These are phyloP conservation scores for Carlito syrichta DNA, from an alignment of 2,113 vertebrate species.

Conservation along the genomic window DNA sequence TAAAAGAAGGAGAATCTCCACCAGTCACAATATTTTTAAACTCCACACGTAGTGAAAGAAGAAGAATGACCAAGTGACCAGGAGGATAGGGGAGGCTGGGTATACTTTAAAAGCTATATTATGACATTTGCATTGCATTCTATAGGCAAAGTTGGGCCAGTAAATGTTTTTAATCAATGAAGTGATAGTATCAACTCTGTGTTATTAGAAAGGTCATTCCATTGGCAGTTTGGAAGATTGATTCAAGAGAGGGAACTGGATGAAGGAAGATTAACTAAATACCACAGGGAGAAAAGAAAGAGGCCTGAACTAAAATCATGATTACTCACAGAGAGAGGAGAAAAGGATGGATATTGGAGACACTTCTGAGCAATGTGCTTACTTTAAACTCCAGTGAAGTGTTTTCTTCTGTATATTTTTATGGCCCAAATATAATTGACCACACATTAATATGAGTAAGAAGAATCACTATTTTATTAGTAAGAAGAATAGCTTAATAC, in stretches of 20 bases:
- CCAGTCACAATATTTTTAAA: neutral
- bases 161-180: neutral
- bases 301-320: neutral
- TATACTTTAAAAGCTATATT: neutral
- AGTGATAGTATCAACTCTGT: neutral
- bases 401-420: neutral
- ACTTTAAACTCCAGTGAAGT: neutral
- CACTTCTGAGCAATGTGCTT: neutral
- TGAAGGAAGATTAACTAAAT: neutral
- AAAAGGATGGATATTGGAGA: neutral
- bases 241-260: neutral
- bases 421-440: neutral
- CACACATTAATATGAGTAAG: neutral
- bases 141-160: neutral
- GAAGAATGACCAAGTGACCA: neutral
- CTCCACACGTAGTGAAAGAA: neutral
- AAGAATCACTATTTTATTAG: neutral
- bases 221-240: neutral
- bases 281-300: neutral
- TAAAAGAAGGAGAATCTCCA: neutral
- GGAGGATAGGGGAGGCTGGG: neutral
- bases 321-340: neutral
- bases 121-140: neutral
- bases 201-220: neutral
- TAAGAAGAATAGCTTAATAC: neutral